Evolutionary conservation across 2,888 invertebrate species (phyloP).

Genomic region (Teleogryllus oceanicus): DNA sequence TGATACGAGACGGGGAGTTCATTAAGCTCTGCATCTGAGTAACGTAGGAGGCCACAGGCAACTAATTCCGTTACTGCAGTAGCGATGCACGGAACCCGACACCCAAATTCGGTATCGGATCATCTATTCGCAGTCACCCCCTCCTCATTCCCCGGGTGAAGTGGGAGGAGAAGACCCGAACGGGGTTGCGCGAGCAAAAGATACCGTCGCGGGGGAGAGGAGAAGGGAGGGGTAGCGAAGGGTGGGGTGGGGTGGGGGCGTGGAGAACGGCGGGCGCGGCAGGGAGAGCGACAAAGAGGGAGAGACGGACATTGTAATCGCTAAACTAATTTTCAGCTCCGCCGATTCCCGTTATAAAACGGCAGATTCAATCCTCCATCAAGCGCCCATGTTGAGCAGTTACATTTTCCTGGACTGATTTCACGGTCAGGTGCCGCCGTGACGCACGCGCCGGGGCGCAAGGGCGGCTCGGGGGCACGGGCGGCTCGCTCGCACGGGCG

Average conservation of each 20-base stretch:
- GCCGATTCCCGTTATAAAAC: constrained; percentile 18
- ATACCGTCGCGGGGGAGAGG: no score
- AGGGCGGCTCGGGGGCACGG: neutral
- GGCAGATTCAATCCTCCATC: constrained; percentile 18
- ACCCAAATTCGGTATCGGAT: no score
- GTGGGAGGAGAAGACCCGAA: no score
- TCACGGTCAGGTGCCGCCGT: neutral
- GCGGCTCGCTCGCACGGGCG: neutral
- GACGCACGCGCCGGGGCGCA: neutral
- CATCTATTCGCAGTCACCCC: no score
- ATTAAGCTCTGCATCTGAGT: no score
- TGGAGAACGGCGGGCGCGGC: neutral
- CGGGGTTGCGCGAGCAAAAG: no score
- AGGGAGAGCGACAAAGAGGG: neutral
- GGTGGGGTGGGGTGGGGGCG: neutral
- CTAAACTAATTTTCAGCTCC: constrained; percentile 10
- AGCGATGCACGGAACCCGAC: no score
- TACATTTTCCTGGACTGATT: constrained; percentile 18
- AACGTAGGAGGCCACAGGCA: no score
- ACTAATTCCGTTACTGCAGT: no score
- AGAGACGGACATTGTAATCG: constrained; percentile 7
- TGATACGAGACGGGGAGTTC: no score
- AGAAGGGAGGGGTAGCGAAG: neutral
- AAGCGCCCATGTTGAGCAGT: constrained; percentile 4
- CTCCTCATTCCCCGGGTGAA: no score